phyloP scores from a whole-genome alignment of 2,888 invertebrate species.

The Ochropacha duplaris region DNA sequence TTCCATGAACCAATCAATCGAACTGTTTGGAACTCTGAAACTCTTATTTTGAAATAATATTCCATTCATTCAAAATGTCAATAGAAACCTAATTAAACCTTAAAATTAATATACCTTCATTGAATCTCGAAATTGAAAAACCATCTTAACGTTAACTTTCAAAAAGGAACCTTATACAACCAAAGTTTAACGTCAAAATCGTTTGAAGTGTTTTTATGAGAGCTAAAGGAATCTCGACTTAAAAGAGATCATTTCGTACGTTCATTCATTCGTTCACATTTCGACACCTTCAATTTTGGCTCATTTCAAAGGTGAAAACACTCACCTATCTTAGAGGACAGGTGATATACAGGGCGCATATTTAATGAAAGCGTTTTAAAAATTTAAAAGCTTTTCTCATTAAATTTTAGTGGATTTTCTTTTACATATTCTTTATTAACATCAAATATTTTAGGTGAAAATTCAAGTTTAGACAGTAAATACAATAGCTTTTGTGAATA shows the following conservation, averaged over 20 bases:
- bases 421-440: no score
- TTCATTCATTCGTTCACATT: constrained; percentile 30
- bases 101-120: constrained; percentile 2
- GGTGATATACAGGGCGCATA: constrained; percentile 45
- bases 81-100: constrained; percentile 2
- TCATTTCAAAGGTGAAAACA: constrained; percentile 59
- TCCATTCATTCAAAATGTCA: not conserved
- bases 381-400: constrained; percentile 24
- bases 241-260: constrained; percentile 27
- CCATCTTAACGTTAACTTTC: not conserved
- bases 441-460: no score
- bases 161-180: not conserved
- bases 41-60: not conserved
- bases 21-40: not conserved
- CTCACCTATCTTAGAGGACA: constrained; percentile 53
- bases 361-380: constrained; percentile 29
- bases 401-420: no score
- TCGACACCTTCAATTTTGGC: constrained; percentile 47
- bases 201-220: constrained; percentile 4
- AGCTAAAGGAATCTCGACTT: constrained; percentile 13
- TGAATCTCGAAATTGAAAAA: not conserved
- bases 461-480: no score
- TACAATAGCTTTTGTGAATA: no score
- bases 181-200: not conserved
- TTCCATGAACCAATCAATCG: not conserved